Evolutionary conservation across 2,888 invertebrate species (phyloP).

Genomic region (Lasioglossum calceatum): DNA sequence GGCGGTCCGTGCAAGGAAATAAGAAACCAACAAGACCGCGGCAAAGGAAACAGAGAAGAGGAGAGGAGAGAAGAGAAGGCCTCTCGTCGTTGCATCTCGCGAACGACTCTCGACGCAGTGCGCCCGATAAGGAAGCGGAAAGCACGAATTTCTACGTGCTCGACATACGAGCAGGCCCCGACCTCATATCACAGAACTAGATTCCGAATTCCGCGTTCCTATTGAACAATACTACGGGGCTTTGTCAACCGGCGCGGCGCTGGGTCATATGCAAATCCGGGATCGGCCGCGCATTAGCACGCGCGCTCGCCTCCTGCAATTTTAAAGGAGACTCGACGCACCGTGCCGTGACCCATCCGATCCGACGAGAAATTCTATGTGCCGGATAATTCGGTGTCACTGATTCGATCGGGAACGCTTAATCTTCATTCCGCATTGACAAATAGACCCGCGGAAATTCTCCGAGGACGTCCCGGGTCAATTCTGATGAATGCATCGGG

Average conservation of each 20-base stretch:
- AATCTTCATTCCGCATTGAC: conserved; percentile 2
- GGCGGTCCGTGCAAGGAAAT: neutral
- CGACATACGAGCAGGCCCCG: conserved; percentile 70
- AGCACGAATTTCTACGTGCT: conserved; percentile 80
- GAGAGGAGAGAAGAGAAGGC: neutral
- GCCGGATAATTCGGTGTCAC: neutral
- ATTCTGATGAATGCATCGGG: neutral
- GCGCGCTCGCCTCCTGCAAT: conserved; percentile 38
- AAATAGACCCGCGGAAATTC: neutral
- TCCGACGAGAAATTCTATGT: neutral
- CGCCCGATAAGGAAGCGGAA: conserved; percentile 74
- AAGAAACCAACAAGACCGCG: too few species aligned
- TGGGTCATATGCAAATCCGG: conserved; percentile 70
- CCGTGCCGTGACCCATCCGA: neutral
- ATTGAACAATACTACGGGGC: conserved; percentile 66
- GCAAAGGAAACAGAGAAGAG: too few species aligned
- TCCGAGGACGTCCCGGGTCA: neutral
- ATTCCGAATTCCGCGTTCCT: conserved; percentile 67
- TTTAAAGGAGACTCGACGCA: conserved; percentile 24
- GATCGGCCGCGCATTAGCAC: conserved; percentile 50
- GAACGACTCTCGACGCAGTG: conserved; percentile 51
- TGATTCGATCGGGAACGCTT: conserved; percentile 13
- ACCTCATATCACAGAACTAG: conserved; percentile 63
- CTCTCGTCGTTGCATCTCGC: conserved; percentile 8
- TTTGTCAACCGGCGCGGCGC: conserved; percentile 66